phyloP scores from a whole-genome alignment of 2,797 vertebrate genomes.

The Lithobates pipiens region DNA sequence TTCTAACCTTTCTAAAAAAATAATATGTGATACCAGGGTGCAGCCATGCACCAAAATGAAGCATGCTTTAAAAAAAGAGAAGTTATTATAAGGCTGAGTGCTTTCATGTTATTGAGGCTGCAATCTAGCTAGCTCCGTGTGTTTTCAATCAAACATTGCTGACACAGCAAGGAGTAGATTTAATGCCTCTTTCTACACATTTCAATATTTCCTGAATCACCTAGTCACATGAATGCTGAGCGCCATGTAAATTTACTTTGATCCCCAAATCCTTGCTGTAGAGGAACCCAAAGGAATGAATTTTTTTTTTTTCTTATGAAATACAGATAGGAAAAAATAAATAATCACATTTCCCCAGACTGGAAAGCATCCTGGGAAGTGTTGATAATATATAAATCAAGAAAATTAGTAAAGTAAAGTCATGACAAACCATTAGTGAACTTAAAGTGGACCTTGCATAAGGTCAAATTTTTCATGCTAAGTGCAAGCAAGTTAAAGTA shows the following conservation, averaged over 20 bases:
- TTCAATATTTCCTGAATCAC: slow-evolving; percentile 30
- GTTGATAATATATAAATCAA: too few relatives aligned
- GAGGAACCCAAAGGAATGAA: neutral
- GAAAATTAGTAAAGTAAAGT: too few relatives aligned
- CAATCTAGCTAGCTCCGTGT: slow-evolving; percentile 54
- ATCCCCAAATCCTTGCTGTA: slow-evolving; percentile 37
- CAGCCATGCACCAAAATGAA: slow-evolving; percentile 25
- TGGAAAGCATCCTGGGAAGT: too few relatives aligned
- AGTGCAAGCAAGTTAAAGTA: too few relatives aligned
- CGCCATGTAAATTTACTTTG: slow-evolving; percentile 19
- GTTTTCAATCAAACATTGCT: slow-evolving; percentile 52
- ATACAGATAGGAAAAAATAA: too few relatives aligned
- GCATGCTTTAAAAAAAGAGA: slow-evolving; percentile 40
- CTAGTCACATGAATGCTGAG: slow-evolving; percentile 13
- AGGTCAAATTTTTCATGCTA: too few relatives aligned
- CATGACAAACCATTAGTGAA: too few relatives aligned
- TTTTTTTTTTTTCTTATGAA: too few relatives aligned
- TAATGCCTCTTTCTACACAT: slow-evolving; percentile 33
- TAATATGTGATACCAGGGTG: neutral
- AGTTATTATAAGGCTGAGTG: slow-evolving; percentile 61
- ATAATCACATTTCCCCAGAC: too few relatives aligned
- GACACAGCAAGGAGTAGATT: slow-evolving; percentile 57
- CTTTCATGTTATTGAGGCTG: slow-evolving; percentile 55
- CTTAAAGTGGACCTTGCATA: too few relatives aligned
- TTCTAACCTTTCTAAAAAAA: neutral